Evolutionary conservation across 2,113 vertebrate genomes (phyloP).

Genomic region (Elephantulus edwardii): DNA sequence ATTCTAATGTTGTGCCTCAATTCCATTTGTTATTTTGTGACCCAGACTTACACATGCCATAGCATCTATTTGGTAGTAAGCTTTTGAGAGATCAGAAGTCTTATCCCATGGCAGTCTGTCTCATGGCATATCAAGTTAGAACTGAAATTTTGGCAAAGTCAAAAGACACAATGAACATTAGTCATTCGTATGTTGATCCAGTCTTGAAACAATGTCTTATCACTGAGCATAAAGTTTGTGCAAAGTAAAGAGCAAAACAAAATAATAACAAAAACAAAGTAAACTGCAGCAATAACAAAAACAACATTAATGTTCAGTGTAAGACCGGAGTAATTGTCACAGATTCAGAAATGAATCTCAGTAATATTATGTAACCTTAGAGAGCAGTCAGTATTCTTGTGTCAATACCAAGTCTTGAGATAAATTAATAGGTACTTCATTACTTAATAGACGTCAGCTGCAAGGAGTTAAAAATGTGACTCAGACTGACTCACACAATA

Average conservation of each 20-base stretch:
- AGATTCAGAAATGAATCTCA: not conserved
- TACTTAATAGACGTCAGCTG: not conserved
- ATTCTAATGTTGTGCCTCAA: not conserved
- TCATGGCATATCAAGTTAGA: not conserved
- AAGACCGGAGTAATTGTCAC: not conserved
- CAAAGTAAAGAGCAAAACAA: not conserved
- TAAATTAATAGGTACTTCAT: not conserved
- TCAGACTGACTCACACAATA: not conserved
- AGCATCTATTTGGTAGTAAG: not conserved
- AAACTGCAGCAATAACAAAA: no score
- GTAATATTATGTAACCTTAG: no score
- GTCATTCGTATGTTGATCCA: not conserved
- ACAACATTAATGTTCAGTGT: not conserved
- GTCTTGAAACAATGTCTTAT: not conserved
- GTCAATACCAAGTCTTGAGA: not conserved
- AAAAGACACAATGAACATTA: not conserved
- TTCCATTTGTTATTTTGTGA: conserved; percentile 7
- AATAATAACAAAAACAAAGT: not conserved
- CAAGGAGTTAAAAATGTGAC: not conserved
- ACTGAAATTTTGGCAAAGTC: not conserved
- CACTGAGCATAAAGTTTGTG: not conserved
- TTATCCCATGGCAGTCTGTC: not conserved
- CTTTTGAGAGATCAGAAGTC: not conserved
- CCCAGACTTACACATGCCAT: not conserved
- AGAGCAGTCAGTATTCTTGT: no score